These are phyloP conservation scores for Pelobates fuscus DNA, from an alignment of 2,113 vertebrate genomes.

Conservation along the genomic window DNA sequence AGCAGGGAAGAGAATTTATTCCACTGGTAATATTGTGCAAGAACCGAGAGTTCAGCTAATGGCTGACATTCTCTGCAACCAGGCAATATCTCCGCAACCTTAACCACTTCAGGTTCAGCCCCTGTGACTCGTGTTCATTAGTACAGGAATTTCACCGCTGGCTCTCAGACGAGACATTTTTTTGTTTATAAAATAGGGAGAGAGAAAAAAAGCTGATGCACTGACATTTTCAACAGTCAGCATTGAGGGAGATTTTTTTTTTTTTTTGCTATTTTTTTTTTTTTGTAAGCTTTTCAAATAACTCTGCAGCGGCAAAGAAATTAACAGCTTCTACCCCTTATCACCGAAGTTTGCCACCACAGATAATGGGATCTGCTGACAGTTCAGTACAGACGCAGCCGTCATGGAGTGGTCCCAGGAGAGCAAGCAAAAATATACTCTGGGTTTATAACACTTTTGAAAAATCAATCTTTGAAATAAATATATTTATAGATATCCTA, in stretches of 20 bases:
- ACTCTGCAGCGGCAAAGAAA: not conserved
- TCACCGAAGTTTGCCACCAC: too few relatives aligned
- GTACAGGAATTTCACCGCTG: slow-evolving; percentile 34
- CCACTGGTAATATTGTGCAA: slow-evolving; percentile 49
- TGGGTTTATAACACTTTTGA: too few relatives aligned
- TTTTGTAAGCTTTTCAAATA: slow-evolving; percentile 4
- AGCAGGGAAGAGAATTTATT: slow-evolving; percentile 53
- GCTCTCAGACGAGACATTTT: slow-evolving; percentile 9
- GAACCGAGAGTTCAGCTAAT: slow-evolving; percentile 54
- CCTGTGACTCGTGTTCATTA: slow-evolving; percentile 31
- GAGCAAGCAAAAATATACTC: too few relatives aligned
- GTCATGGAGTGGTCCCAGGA: too few relatives aligned
- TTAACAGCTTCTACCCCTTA: not conserved
- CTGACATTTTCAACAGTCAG: slow-evolving; percentile 1
- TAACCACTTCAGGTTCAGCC: slow-evolving; percentile 44
- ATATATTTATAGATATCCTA: too few relatives aligned
- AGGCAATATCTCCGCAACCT: slow-evolving; percentile 50
- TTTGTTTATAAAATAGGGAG: slow-evolving; percentile 10
- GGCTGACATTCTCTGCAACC: slow-evolving; percentile 57
- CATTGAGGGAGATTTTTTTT: not conserved
- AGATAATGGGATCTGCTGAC: not conserved
- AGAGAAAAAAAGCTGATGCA: slow-evolving; percentile 4
- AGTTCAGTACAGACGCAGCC: too few relatives aligned
- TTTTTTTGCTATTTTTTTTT: too few relatives aligned
- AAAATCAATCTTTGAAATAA: too few relatives aligned